Conservation (phyloP, 2,113 vertebrate genomes). For the Corythornis vintsioides region DNA sequence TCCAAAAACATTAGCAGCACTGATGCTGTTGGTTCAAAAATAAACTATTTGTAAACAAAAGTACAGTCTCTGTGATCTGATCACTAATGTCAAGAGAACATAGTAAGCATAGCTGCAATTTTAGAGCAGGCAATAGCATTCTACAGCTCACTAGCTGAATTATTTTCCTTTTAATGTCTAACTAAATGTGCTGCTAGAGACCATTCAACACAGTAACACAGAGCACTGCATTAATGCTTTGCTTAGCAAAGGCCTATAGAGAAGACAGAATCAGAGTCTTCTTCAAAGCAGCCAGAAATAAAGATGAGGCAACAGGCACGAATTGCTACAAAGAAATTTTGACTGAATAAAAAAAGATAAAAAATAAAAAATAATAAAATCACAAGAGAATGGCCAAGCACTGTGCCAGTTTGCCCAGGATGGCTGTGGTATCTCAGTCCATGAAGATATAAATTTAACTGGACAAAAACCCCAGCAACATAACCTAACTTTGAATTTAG, state of each 20-base stretch:
- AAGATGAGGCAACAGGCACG: background rate
- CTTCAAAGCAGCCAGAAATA: background rate
- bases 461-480: background rate
- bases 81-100: background rate
- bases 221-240: background rate
- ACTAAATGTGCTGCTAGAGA: background rate
- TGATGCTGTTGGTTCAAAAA: background rate
- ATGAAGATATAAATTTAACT: background rate
- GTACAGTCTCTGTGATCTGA: background rate
- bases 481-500: background rate
- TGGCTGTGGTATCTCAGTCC: background rate
- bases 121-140: background rate
- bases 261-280: background rate
- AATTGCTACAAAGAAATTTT: background rate
- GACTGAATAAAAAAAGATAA: background rate
- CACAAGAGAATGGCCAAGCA: background rate
- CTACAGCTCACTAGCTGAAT: background rate
- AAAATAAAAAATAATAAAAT: background rate
- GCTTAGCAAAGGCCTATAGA: background rate
- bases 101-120: background rate
- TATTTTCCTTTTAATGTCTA: conserved; percentile 22
- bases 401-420: background rate
- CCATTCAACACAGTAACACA: background rate
- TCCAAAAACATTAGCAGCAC: background rate
- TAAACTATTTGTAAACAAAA: conserved; percentile 11